A percentile compares a stretch with the other conserved stretches of the same genome.
phyloP scores from a whole-genome alignment of 1,140 invertebrate genomes.

The Tetraneura akinire region DNA sequence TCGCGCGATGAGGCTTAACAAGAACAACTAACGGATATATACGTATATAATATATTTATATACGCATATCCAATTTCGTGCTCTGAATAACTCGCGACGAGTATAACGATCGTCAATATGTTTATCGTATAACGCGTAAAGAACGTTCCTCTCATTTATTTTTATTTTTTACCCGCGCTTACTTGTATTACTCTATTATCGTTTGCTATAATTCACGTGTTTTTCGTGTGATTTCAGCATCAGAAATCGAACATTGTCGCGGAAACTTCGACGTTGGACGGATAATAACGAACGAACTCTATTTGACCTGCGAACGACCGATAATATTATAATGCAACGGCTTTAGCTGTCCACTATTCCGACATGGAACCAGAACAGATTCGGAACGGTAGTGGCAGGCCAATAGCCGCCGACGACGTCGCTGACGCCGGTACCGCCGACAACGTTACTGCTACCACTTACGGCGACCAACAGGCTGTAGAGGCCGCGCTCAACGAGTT shows the following conservation, averaged over 20 bases:
- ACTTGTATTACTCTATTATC: too few species aligned
- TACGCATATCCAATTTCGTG: too few species aligned
- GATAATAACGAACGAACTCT: neutral
- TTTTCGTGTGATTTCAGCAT: slow-evolving; percentile 31
- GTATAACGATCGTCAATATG: neutral
- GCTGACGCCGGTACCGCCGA: neutral
- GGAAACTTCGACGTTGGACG: neutral
- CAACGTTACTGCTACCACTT: neutral
- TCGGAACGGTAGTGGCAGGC: slow-evolving; percentile 26
- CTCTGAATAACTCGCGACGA: neutral
- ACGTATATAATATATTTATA: too few species aligned
- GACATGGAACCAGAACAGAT: slow-evolving; percentile 33
- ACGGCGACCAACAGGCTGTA: slow-evolving; percentile 16
- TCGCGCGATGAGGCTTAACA: too few species aligned
- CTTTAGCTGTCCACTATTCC: slow-evolving; percentile 1
- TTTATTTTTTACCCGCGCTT: neutral
- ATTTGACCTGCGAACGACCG: neutral
- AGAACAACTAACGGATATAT: neutral
- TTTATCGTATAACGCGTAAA: slow-evolving; percentile 3
- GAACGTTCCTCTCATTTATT: neutral
- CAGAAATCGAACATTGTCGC: neutral
- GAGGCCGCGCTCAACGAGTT: slow-evolving; percentile 24
- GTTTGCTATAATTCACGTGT: too few species aligned
- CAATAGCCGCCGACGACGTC: neutral
- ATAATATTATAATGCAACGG: neutral